Evolutionary conservation across 2,797 vertebrate species (phyloP).

Genomic region (Tympanoctomys barrerae): DNA sequence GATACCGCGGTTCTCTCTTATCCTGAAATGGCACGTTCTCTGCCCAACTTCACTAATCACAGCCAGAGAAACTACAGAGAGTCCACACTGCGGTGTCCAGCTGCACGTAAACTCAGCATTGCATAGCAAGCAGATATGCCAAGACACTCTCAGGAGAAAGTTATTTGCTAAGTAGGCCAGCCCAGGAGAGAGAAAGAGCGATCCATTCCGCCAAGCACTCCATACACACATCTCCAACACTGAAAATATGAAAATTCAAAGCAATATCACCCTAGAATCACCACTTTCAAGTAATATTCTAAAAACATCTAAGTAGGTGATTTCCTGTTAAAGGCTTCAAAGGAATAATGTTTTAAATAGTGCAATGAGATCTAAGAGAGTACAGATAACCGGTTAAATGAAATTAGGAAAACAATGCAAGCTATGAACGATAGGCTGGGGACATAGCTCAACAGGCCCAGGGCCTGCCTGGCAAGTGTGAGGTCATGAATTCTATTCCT

Average conservation of each 20-base stretch:
- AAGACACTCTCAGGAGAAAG: background rate
- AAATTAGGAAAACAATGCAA: background rate
- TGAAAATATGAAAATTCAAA: background rate
- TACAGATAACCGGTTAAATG: background rate
- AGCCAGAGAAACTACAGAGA: background rate
- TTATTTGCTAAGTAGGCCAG: no score
- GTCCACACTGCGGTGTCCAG: background rate
- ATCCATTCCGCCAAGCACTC: no score
- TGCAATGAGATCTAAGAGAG: background rate
- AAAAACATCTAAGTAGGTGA: background rate
- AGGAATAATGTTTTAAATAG: background rate
- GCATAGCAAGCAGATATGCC: background rate
- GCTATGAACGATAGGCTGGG: background rate
- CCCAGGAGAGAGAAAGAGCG: background rate
- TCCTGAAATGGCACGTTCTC: background rate
- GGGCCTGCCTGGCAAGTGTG: no score
- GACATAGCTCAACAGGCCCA: no score
- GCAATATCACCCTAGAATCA: background rate
- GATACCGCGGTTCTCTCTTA: background rate
- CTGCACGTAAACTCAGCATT: background rate
- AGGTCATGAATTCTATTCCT: no score
- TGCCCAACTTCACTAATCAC: background rate
- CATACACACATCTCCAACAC: background rate
- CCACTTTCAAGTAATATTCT: background rate
- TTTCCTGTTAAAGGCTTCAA: background rate